Conservation (phyloP, 2,113 vertebrate genomes). For the Lynx canadensis region DNA sequence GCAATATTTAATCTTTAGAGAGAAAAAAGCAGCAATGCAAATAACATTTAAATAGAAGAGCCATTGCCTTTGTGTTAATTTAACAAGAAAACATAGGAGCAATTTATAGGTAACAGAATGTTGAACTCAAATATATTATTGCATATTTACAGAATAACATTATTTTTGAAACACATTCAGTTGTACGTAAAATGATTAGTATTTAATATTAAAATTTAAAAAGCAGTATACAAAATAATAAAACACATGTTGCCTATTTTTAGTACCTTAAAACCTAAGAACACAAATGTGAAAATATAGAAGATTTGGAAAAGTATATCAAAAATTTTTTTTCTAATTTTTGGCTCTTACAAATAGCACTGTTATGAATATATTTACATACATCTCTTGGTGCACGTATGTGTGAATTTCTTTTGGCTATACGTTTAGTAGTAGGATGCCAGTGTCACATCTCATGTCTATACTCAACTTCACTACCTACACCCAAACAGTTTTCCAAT, state of each 20-base stretch:
- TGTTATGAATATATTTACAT: neutral
- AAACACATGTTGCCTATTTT: neutral
- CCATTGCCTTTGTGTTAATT: neutral
- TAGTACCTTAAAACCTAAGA: neutral
- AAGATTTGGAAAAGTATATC: neutral
- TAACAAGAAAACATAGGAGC: neutral
- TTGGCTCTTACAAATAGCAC: neutral
- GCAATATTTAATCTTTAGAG: neutral
- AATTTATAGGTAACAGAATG: neutral
- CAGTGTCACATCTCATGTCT: neutral
- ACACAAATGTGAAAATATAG: neutral
- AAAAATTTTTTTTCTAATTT: neutral
- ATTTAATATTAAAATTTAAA: neutral
- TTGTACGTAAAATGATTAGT: neutral
- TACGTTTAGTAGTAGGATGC: neutral
- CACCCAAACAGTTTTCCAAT: neutral
- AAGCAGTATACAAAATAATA: neutral
- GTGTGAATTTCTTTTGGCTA: neutral
- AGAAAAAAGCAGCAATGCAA: neutral
- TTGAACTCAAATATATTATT: neutral
- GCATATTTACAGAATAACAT: neutral
- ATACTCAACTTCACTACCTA: neutral
- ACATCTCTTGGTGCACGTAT: neutral
- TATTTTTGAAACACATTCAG: neutral
- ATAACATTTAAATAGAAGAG: neutral